Base-by-base conservation (phyloP, 2,888 invertebrate species). In the Margaritifera margaritifera region DNA sequence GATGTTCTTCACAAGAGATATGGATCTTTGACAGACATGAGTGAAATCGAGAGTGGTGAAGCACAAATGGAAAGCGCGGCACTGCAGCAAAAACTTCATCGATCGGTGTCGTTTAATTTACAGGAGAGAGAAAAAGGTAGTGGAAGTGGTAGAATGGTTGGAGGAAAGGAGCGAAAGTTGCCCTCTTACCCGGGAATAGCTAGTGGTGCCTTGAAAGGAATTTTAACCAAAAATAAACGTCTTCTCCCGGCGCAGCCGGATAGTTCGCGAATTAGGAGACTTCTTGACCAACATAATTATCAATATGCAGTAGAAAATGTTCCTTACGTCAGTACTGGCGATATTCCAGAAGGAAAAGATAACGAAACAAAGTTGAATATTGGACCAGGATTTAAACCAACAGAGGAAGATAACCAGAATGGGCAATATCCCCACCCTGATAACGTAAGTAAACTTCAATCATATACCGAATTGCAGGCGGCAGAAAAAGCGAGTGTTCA, bases 231-330 rank as follows among this genome's bases (percentile, higher is more conserved):
- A 54, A 74, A 72, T 18, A 77, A 77, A 66, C 65, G 77, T 53
- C 72, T 77, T 27, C 71, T 77, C n/a, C 77, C 77, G 5, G 69
- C 77, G 20, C 72, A 77, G 62, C 77, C 77, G 15, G 71, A 69
- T 66, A 62, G 57, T 64, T 58, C 50, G 42, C 68, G 68, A 72
- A 53, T 66, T 25, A 68, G 66, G 66, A 71, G 71, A 68, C 22
- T 55, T 27, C 6, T 60, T 55, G 65, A 68, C 27, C 65, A 72
- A 27, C 52, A 52, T 22, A 52, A 25, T 19, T 51, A 56, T 31
- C 65, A 70, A 57, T 59, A 25, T 64, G 71, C 64, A 63, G 22
- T 62, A 52, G 62, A 11, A 15, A 42, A 42, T 42, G 42, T 42
- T 42, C 15, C 42, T 42, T 11, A 42, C 42, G 42, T 42, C 42